These are phyloP conservation scores for Tortrix viridana DNA, from an alignment of 2,888 invertebrate genomes.

Conservation along the genomic window DNA sequence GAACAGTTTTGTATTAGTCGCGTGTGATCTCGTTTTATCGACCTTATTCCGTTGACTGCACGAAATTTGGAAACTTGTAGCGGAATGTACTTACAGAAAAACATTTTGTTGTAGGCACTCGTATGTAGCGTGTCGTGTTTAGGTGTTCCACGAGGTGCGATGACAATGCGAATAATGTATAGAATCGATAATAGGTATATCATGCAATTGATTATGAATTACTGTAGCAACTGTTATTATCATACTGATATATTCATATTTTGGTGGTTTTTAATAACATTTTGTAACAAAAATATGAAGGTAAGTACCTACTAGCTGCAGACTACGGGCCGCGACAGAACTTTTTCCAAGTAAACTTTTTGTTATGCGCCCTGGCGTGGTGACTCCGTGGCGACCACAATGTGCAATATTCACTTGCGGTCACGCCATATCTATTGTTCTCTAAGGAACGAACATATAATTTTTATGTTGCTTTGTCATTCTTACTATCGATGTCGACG, in stretches of 20 bases:
- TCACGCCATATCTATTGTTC: conserved; percentile 55
- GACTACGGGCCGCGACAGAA: neutral
- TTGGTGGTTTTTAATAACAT: no score
- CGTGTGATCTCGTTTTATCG: conserved; percentile 34
- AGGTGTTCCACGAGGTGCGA: neutral
- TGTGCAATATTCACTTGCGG: conserved; percentile 58
- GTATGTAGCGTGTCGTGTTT: neutral
- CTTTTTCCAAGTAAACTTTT: conserved; percentile 15
- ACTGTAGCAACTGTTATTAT: no score
- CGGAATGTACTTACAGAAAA: conserved; percentile 13
- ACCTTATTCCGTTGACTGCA: conserved; percentile 33
- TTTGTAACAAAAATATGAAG: no score
- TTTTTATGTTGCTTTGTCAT: conserved; percentile 47
- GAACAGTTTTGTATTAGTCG: conserved; percentile 18
- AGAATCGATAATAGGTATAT: neutral
- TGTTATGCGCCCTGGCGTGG: conserved; percentile 26
- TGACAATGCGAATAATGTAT: neutral
- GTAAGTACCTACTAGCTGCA: neutral
- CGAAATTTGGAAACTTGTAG: conserved; percentile 21
- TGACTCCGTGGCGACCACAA: conserved; percentile 48
- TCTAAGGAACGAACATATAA: conserved; percentile 45
- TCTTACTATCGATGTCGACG: conserved; percentile 36
- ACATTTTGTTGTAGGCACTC: neutral
- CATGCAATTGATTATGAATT: no score
- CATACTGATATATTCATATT: no score